phyloP scores from a whole-genome alignment of 2,888 invertebrate genomes.

The Phengaris arion region DNA sequence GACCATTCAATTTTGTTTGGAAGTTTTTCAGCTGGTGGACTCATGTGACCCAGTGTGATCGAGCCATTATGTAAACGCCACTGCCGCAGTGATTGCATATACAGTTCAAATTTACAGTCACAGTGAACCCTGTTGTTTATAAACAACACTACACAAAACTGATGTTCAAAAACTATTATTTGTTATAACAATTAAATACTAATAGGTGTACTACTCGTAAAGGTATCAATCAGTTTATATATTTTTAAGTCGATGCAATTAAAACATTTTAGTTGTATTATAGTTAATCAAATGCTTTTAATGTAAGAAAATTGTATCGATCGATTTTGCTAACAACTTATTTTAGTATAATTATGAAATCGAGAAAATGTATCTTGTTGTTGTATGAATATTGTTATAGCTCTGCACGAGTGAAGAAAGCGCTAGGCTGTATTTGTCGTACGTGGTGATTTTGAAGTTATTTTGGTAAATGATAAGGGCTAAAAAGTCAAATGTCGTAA shows the following conservation, averaged over 20 bases:
- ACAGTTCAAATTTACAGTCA: background rate
- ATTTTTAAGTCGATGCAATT: slow-evolving; percentile 22
- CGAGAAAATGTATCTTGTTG: background rate
- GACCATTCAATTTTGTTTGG: background rate
- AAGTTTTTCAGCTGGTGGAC: background rate
- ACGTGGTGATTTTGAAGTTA: background rate
- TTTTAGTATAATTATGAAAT: background rate
- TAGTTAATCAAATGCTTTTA: slow-evolving; percentile 24
- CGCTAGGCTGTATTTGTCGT: background rate
- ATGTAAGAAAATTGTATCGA: slow-evolving; percentile 22
- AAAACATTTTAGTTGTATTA: slow-evolving; percentile 21
- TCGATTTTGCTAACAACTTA: background rate
- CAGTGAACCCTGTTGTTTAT: background rate
- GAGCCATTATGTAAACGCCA: background rate
- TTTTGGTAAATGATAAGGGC: background rate
- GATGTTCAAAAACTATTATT: slow-evolving; percentile 14
- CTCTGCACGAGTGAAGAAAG: background rate
- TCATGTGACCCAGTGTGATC: background rate
- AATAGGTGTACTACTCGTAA: slow-evolving; percentile 2
- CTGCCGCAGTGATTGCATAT: slow-evolving; percentile 23
- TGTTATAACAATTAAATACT: background rate
- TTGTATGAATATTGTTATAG: background rate
- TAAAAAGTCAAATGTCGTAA: background rate
- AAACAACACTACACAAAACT: background rate
- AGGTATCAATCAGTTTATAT: slow-evolving; percentile 6